Conservation (phyloP, 2,113 vertebrate genomes). For the Daphoenositta chrysoptera region DNA sequence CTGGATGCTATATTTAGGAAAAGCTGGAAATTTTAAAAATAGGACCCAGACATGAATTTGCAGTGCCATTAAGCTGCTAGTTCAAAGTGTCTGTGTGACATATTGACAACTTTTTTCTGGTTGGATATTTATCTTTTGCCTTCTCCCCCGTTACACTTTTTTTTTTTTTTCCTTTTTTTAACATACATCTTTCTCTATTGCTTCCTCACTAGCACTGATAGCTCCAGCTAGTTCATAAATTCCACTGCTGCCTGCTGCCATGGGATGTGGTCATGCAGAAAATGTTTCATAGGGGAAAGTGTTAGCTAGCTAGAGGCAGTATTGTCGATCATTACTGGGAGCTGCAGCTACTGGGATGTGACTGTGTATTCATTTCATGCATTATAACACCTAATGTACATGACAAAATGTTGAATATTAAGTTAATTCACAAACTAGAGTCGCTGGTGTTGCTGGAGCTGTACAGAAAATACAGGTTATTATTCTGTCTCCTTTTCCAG, state of each 20-base stretch:
- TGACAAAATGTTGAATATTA: conserved; percentile 66
- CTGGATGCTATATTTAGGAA: conserved; percentile 34
- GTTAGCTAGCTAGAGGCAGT: conserved; percentile 61
- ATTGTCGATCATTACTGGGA: conserved; percentile 47
- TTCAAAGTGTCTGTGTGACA: background rate
- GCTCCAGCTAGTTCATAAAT: conserved; percentile 64
- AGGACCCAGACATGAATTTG: background rate
- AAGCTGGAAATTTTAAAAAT: conserved; percentile 6
- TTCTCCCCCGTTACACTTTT: rapidly evolving
- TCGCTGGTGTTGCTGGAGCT: background rate
- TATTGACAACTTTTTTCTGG: background rate
- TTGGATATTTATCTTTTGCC: background rate
- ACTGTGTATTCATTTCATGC: conserved; percentile 74
- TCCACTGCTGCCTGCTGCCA: conserved; percentile 52
- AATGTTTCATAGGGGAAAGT: conserved; percentile 54
- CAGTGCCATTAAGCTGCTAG: background rate
- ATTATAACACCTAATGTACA: conserved; percentile 70
- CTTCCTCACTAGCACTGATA: background rate
- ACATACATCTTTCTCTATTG: background rate
- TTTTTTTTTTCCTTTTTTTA: background rate
- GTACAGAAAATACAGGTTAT: background rate
- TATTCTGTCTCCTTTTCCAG: background rate
- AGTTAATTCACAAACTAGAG: conserved; percentile 60
- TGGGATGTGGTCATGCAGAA: conserved; percentile 65
- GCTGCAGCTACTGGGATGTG: conserved; percentile 58